Percentiles rank a stretch among this genome's conserved stretches.
phyloP scores from a whole-genome alignment of 2,797 vertebrate species.

The Chiroxiphia lanceolata region DNA sequence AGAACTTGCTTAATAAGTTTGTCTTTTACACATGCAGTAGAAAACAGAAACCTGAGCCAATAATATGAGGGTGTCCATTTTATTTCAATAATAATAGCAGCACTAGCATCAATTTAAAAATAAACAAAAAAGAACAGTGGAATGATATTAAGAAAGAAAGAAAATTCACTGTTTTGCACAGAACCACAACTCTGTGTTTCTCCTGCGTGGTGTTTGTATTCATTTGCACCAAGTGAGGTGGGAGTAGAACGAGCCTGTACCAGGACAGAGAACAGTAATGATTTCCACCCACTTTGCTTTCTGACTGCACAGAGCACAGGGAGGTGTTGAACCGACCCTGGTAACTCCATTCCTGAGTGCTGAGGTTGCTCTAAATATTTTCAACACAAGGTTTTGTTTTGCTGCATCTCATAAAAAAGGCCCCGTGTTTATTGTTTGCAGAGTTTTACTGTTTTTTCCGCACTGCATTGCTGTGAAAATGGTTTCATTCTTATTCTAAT shows the following conservation, averaged over 20 bases:
- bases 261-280: background rate
- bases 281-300: constrained; percentile 13
- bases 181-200: background rate
- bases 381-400: background rate
- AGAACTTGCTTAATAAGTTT: background rate
- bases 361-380: constrained; percentile 2
- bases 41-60: background rate
- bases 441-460: background rate
- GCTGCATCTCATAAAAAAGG: background rate
- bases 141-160: background rate
- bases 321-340: background rate
- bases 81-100: background rate
- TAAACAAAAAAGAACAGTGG: background rate
- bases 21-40: background rate
- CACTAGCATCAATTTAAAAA: background rate
- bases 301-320: background rate
- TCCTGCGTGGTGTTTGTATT: background rate
- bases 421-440: background rate
- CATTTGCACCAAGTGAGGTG: background rate
- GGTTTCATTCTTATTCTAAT: constrained; percentile 42
- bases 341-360: background rate
- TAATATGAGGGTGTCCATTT: background rate
- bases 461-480: background rate
- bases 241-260: background rate
- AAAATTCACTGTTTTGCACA: background rate